Conservation (phyloP, 2,888 invertebrate genomes). For the Drosophila testacea region DNA sequence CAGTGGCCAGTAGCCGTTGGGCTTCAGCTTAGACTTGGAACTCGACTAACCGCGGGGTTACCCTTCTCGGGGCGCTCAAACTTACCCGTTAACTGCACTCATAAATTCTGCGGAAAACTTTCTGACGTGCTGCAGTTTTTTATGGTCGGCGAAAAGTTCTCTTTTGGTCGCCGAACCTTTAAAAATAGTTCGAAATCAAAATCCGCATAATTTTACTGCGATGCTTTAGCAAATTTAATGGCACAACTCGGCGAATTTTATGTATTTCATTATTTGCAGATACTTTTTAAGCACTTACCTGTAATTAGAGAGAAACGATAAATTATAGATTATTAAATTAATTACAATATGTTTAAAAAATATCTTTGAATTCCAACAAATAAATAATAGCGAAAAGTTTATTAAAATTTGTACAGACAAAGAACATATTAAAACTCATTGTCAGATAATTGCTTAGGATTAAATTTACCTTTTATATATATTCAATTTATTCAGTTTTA, state of each 20-base stretch:
- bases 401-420: neutral
- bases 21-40: constrained; percentile 21
- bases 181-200: constrained; percentile 30
- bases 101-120: constrained; percentile 76
- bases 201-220: constrained; percentile 23
- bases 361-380: neutral
- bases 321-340: constrained; percentile 20
- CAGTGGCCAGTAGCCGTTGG: constrained; percentile 22
- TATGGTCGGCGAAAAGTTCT: constrained; percentile 59
- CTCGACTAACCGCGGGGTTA: constrained; percentile 5
- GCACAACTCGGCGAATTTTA: constrained; percentile 22
- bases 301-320: constrained; percentile 39
- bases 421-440: neutral
- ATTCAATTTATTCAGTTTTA: neutral
- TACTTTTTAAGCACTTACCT: constrained; percentile 57
- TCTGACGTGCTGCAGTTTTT: constrained; percentile 72
- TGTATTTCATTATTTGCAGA: constrained; percentile 38
- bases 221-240: constrained; percentile 26
- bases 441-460: neutral
- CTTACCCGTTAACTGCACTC: constrained; percentile 74
- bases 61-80: constrained; percentile 54
- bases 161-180: constrained; percentile 28
- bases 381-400: neutral
- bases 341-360: neutral
- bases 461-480: neutral